Base-by-base conservation (phyloP, 1,140 invertebrate genomes). In the Vollenhovia emeryi region DNA sequence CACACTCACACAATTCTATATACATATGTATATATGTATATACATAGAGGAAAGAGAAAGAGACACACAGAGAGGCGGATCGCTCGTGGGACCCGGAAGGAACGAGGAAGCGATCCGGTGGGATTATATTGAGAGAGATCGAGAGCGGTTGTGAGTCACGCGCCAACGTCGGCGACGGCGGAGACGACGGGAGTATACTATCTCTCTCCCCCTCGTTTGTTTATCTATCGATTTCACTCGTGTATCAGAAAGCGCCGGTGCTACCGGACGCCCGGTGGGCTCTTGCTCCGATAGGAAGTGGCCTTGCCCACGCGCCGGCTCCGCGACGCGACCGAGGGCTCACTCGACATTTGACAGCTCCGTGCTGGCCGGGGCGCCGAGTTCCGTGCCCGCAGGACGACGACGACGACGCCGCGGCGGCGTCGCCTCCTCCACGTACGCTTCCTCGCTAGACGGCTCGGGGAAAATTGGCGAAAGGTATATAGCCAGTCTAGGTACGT, bases 241-340 rank as follows among this genome's bases (percentile, higher is more conserved):
- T 59, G 52, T 57, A 73, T 82, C 78, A 45, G 36, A 57, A 82
- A 24, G 66, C 50, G 78, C 76, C 76, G 76, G 75, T 79, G 60
- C 27, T 40, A 66, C 59, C 43, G 59, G 43, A 78, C 59, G 30
- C 40, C 78, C 78, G 78, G 78, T 82, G 52, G n/a, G 13, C 33
- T 68, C 21, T 50, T 9, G 48, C 50, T 82, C 24, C 78, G 18
- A 45, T 82, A 82, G 66, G 50, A 73, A 73, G 78, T 82, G 40
- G 78, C 78, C 78, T 82, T 82, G 78, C 78, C 78, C 64, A 57
- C 21, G 57, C 78, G 50, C 78, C 78, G 78, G 78, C 50, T 71
- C 78, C 24, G 33, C 27, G n/a, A 8, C 43, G 18, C 57, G 36
- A 64, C 24, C 33, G 7, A 27, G 13, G 2, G 43, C 43, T 0